Conservation (phyloP, 2,888 invertebrate species). For the Ctenicera cuprea region DNA sequence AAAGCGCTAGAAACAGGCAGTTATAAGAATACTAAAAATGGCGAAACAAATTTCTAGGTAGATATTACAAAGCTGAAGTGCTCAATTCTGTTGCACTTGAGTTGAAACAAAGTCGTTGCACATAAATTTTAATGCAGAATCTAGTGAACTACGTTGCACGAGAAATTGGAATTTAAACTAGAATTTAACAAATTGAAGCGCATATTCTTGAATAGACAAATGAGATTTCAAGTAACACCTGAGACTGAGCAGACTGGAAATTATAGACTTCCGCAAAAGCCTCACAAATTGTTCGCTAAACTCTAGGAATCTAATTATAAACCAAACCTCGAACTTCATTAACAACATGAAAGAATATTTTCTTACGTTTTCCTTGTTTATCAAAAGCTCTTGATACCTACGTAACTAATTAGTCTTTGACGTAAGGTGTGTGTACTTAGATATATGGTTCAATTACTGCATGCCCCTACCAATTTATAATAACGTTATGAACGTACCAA, state of each 20-base stretch:
- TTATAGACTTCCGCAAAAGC: constrained; percentile 12
- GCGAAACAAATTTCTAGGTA: too few relatives aligned
- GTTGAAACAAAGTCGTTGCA: not conserved
- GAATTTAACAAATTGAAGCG: constrained; percentile 23
- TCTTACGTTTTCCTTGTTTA: not conserved
- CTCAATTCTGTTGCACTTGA: not conserved
- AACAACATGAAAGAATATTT: constrained; percentile 11
- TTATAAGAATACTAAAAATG: too few relatives aligned
- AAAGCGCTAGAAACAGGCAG: too few relatives aligned
- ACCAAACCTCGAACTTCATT: constrained; percentile 22
- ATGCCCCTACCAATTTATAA: too few relatives aligned
- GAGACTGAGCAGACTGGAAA: constrained; percentile 23
- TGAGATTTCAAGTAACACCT: constrained; percentile 28
- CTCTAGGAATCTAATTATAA: constrained; percentile 24
- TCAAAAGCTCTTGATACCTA: not conserved
- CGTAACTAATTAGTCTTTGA: too few relatives aligned
- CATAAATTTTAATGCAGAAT: constrained; percentile 13
- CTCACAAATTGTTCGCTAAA: constrained; percentile 4
- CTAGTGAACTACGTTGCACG: constrained; percentile 4
- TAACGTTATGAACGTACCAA: too few relatives aligned
- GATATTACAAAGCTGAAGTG: not conserved
- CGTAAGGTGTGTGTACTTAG: too few relatives aligned
- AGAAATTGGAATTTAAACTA: constrained; percentile 18
- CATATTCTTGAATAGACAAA: constrained; percentile 22
- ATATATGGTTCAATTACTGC: too few relatives aligned